Evolutionary conservation across 2,797 vertebrate genomes (phyloP), one percentile per base, ranked within the genome.

Genomic region (Spinus pinus): DNA sequence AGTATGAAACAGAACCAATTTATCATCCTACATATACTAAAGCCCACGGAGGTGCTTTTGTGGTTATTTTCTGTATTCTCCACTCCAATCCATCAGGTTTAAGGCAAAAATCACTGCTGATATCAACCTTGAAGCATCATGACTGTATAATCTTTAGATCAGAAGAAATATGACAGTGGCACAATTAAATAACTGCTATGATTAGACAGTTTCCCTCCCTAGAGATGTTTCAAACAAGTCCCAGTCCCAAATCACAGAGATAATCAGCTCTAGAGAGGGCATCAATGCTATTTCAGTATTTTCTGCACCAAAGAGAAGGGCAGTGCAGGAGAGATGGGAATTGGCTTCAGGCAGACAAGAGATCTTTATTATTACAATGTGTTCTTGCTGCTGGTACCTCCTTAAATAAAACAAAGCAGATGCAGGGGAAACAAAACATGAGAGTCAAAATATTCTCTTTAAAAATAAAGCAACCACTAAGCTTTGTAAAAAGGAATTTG

Each of bases 351-450:
- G 94, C 75, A 79, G 57, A 71, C 75, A 94, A 37, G 53, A 73
- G 65, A 57, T 49, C 88, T 90, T 51, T 77, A 47, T 90, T 81
- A 57, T 53, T 75, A 65, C 86, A 80, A 23, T 3, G 67, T 69
- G 93, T 67, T 87, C 73, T 51, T 81, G 69, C 81, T 91, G 86
- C 84, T 89, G 69, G 71, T 64, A 78, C 84, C 89, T 92, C 91
- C 86, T 90, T 86, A 74, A 67, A 82, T 78, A 91, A 95, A 92
- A 57, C 56, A 93, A 82, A 87, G 88, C 82, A 94, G 72, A 81
- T 83, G 60, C 14, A 10, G 39, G 30, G 46, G 37, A 69, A 65
- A 56, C 73, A 66, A 66, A 70, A 8, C 49, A 35, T 1, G 25
- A 77, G n/a, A 64, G 30, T 41, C 19, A 74, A 85, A 91, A 93